These are phyloP conservation scores for Trypoxylon attenuatum DNA, from an alignment of 2,888 invertebrate species.

Conservation along the genomic window DNA sequence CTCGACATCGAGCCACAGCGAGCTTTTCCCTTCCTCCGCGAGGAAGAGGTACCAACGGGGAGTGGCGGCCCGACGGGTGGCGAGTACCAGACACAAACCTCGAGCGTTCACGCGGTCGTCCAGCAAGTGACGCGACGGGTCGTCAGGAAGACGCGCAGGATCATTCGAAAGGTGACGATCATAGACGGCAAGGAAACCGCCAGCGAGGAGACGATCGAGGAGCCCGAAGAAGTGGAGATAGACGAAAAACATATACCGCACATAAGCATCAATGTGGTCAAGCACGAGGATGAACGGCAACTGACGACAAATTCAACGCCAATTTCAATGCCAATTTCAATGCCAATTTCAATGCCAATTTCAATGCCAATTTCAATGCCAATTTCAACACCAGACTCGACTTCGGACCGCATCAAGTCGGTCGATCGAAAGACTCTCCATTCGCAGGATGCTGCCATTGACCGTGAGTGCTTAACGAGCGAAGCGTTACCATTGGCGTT, in stretches of 20 bases:
- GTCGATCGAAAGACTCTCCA: too few relatives aligned
- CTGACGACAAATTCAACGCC: slow-evolving; percentile 7
- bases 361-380: too few relatives aligned
- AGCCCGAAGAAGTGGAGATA: slow-evolving; percentile 86
- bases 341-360: too few relatives aligned
- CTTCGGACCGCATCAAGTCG: slow-evolving; percentile 38
- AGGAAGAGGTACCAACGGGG: too few relatives aligned
- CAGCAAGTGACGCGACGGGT: slow-evolving; percentile 88
- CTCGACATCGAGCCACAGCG: slow-evolving; percentile 73
- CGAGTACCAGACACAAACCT: slow-evolving; percentile 78
- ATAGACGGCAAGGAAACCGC: slow-evolving; percentile 90
- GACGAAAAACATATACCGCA: slow-evolving; percentile 84
- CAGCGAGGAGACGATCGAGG: slow-evolving; percentile 89
- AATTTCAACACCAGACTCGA: slow-evolving; percentile 11
- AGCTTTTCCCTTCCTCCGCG: slow-evolving; percentile 50
- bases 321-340: too few relatives aligned
- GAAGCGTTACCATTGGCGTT: slow-evolving; percentile 57
- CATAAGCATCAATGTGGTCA: slow-evolving; percentile 81
- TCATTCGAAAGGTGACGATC: slow-evolving; percentile 85
- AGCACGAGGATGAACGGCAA: slow-evolving; percentile 75
- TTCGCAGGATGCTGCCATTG: too few relatives aligned
- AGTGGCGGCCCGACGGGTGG: too few relatives aligned
- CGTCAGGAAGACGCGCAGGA: slow-evolving; percentile 84
- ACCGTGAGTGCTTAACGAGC: slow-evolving; percentile 47
- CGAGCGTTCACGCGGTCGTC: slow-evolving; percentile 86